A percentile compares a stretch with the other conserved stretches of the same genome.
Evolutionary conservation across 1,140 invertebrate species (phyloP).

Genomic region (Drosophila mayri): DNA sequence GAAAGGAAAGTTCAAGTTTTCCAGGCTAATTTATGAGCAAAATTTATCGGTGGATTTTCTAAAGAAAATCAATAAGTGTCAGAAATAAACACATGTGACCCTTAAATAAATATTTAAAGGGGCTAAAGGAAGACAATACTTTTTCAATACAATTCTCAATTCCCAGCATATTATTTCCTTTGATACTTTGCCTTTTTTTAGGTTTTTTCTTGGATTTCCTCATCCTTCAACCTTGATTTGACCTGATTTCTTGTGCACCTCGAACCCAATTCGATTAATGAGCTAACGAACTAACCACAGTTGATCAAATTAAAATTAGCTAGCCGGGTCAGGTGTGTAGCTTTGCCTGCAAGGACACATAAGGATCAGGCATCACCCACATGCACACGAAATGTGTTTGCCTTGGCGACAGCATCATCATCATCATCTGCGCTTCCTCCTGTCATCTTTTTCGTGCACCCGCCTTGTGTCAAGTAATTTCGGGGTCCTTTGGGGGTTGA

Average conservation of each 20-base stretch:
- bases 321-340: background rate
- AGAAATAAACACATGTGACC: background rate
- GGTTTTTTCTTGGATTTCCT: background rate
- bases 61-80: background rate
- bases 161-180: background rate
- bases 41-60: background rate
- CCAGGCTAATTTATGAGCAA: background rate
- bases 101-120: background rate
- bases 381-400: conserved; percentile 45
- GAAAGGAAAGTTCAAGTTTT: background rate
- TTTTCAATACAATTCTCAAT: too few species aligned
- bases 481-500: conserved; percentile 23
- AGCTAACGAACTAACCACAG: conserved; percentile 43
- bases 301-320: conserved; percentile 52
- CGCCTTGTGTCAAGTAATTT: conserved; percentile 39
- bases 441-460: conserved; percentile 50
- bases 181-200: background rate
- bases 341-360: conserved; percentile 16
- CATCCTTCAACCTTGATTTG: background rate
- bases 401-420: conserved; percentile 45
- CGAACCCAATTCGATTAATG: conserved; percentile 30
- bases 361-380: conserved; percentile 25
- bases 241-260: conserved; percentile 10
- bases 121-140: too few species aligned
- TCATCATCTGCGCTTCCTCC: background rate